Conservation (phyloP, 2,113 vertebrate genomes). For the Myxocyprinus asiaticus region DNA sequence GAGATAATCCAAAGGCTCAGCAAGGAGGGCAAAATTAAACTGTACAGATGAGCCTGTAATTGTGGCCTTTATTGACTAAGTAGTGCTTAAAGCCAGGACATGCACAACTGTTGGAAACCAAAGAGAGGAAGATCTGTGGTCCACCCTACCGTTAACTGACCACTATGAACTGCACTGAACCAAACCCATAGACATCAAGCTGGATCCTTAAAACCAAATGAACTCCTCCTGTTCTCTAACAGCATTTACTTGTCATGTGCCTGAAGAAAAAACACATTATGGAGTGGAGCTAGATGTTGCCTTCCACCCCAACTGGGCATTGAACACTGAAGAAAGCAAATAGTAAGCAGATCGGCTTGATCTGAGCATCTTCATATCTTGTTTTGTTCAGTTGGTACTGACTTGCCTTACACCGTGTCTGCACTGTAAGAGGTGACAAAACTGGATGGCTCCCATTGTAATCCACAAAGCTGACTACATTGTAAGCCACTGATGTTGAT, state of each 20-base stretch:
- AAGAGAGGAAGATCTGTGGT: constrained; percentile 32
- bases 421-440: neutral
- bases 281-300: neutral
- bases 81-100: neutral
- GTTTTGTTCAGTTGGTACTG: constrained; percentile 1
- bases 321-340: neutral
- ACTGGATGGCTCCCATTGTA: neutral
- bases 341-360: constrained; percentile 25
- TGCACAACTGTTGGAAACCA: constrained; percentile 5
- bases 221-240: neutral
- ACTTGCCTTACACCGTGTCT: constrained; percentile 35
- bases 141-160: constrained; percentile 24
- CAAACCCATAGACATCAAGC: constrained; percentile 40
- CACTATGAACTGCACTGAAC: constrained; percentile 52
- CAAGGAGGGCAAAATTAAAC: constrained; percentile 73
- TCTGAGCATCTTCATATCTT: constrained; percentile 4
- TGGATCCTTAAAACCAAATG: constrained; percentile 43
- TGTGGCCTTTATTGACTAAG: neutral
- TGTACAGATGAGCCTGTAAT: constrained; percentile 56
- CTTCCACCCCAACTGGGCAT: neutral
- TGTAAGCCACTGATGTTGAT: neutral
- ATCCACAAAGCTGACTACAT: neutral
- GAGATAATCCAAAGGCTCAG: constrained; percentile 68
- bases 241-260: constrained; percentile 6
- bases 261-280: constrained; percentile 5